These are phyloP conservation scores for Lochmaea capreae DNA, from an alignment of 2,888 invertebrate species.

Conservation along the genomic window DNA sequence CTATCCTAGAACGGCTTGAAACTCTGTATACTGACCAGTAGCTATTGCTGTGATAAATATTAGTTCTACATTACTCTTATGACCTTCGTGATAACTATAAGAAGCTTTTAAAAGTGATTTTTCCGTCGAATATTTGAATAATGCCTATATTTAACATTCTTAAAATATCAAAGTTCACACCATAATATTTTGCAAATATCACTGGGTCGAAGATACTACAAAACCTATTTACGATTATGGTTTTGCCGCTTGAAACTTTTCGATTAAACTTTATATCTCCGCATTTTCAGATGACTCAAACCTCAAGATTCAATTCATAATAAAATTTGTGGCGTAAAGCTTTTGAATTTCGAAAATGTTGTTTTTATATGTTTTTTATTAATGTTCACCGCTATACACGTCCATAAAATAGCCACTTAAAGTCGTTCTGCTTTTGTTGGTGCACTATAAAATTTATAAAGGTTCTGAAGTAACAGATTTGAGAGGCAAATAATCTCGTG, in stretches of 20 bases:
- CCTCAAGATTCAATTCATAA: background rate
- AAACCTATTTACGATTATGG: slow-evolving; percentile 25
- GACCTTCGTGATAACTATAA: too few species aligned
- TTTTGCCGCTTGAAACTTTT: slow-evolving; percentile 17
- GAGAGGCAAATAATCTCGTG: background rate
- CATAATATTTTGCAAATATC: background rate
- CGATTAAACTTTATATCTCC: slow-evolving; percentile 32
- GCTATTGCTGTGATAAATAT: too few species aligned
- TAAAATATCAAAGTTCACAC: slow-evolving; percentile 26
- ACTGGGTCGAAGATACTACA: slow-evolving; percentile 14
- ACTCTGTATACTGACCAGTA: too few species aligned
- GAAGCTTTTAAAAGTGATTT: too few species aligned
- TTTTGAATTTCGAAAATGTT: slow-evolving; percentile 9
- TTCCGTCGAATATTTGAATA: too few species aligned
- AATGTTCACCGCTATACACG: slow-evolving; percentile 4
- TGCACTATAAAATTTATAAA: background rate
- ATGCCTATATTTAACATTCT: background rate
- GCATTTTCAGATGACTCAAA: background rate
- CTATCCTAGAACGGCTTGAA: too few species aligned
- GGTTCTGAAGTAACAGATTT: background rate
- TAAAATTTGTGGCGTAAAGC: slow-evolving; percentile 9
- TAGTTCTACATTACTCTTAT: too few species aligned
- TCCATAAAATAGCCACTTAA: background rate
- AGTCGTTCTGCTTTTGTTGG: background rate
- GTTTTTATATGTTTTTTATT: slow-evolving; percentile 9